Evolutionary conservation across 2,797 vertebrate genomes (phyloP), one percentile per base, ranked within the genome.

Genomic region (Nannoperca australis): DNA sequence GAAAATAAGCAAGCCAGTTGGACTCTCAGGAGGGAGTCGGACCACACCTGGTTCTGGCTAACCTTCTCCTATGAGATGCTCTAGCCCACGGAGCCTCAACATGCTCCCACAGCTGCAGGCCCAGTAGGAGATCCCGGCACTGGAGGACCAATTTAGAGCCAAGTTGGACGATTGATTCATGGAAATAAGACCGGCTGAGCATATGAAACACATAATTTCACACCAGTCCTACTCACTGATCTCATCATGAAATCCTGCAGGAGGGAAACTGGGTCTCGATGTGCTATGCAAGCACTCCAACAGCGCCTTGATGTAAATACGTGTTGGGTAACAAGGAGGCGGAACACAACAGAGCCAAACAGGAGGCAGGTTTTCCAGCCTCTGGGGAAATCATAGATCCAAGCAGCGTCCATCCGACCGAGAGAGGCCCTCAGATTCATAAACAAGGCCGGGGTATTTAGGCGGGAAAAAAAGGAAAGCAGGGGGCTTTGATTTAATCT

Each of bases 401-500:
- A 65, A 70, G 71, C 59, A 63, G 38, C n/a, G 59, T 75, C 74
- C 67, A 74, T 73, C 71, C 11, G 34, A 62, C 69, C 75, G 58
- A 73, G 55, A 74, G 54, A 79, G 60, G 54, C 59, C 69, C 72
- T 79, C 71, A 44, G 67, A 90, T 88, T 90, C 87, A 81, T 87
- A 91, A 92, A 91, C 78, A 85, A 81, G 67, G 73, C 66, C 15
- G 13, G 65, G 62, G 64, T 90, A 72, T 83, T 84, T 82, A 78
- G 84, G 76, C 58, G 63, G 75, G 81, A 78, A 47, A 20, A 38
- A 38, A 73, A 13, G 47, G 49, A 69, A 76, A 73, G 76, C 13
- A 65, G 40, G 66, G 58, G 68, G 62, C 74, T 91, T 89, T 89
- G 82, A 92, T 93, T 90, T 88, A 90, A 93, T 94, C 89, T 88